Evolutionary conservation across 2,888 invertebrate species (phyloP), one percentile per base, ranked within the genome.

Genomic region (Pseudoips prasinana): DNA sequence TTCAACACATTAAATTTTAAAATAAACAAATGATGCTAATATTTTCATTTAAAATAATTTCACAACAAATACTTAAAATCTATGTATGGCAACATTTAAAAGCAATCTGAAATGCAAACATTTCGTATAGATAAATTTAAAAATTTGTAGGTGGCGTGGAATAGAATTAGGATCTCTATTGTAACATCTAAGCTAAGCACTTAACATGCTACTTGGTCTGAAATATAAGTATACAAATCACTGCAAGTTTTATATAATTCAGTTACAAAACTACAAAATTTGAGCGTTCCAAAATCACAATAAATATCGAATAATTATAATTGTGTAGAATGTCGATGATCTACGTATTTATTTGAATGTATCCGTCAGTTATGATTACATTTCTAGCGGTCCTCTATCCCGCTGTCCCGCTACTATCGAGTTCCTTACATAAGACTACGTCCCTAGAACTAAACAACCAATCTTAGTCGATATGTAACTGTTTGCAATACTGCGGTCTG

Each of bases 51-150:
- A 50, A 60, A 58, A 47, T 51, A 58, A 61, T 54, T 61, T 58
- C 42, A 60, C 59, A 71, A 71, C 69, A 63, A 62, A 60, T 55
- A 51, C 45, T 55, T 61, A 55, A n/a, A 60, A 54, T 45, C 60
- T 71, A 74, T 45, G 64, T 74, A 78, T 77, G 78, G 76, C 77
- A 77, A 75, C 75, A 64, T 67, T 64, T 57, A 59, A 64, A 65
- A 53, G 39, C 54, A 57, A 60, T 55, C 39, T 45, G 48, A 49
- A 58, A 63, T 59, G 53, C 55, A 55, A 50, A 50, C 44, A 44
- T 18, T 18, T 47, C 40, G 11, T 34, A 26, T 29, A 41, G 29
- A 24, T 23, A 8, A 26, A 27, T 49, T 3, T 20, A 20, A 37
- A 23, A 41, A 39, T 33, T 42, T 38, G 30, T 32, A 41, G 41